Evolutionary conservation across 2,797 vertebrate genomes (phyloP).

Genomic region (Pteropus rufus): DNA sequence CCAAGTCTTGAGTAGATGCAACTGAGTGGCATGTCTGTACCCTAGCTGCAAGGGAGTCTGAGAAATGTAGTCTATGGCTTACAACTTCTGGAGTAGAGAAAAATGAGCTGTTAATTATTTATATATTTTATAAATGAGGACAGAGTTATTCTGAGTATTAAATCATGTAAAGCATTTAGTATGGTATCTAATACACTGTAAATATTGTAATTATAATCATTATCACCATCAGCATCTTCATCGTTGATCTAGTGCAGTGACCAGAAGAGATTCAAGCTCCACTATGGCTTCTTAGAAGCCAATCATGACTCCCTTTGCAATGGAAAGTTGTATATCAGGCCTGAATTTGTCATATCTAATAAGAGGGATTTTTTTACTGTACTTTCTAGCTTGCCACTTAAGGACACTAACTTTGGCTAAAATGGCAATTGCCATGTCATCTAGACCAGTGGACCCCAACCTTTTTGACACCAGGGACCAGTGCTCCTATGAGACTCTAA

Average conservation of each 20-base stretch:
- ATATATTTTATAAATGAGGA: background rate
- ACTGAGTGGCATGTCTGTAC: background rate
- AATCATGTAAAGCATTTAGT: background rate
- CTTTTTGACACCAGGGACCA: no score
- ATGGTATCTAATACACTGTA: background rate
- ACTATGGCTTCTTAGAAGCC: background rate
- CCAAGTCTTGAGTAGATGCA: background rate
- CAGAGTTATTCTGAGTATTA: background rate
- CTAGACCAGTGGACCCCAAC: background rate
- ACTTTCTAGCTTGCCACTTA: background rate
- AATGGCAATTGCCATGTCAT: background rate
- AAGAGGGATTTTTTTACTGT: background rate
- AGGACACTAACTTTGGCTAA: background rate
- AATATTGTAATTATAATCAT: slow-evolving; percentile 22
- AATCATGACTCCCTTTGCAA: background rate
- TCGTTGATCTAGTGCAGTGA: background rate
- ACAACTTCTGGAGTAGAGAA: background rate
- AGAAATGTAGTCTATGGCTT: background rate
- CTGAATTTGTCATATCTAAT: background rate
- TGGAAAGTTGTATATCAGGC: background rate
- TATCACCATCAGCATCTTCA: background rate
- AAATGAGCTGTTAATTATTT: slow-evolving; percentile 8
- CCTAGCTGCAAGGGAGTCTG: background rate
- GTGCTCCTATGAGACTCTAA: no score
- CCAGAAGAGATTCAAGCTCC: background rate